Evolutionary conservation across 2,113 vertebrate species (phyloP).

Genomic region (Chloropsis hardwickii): DNA sequence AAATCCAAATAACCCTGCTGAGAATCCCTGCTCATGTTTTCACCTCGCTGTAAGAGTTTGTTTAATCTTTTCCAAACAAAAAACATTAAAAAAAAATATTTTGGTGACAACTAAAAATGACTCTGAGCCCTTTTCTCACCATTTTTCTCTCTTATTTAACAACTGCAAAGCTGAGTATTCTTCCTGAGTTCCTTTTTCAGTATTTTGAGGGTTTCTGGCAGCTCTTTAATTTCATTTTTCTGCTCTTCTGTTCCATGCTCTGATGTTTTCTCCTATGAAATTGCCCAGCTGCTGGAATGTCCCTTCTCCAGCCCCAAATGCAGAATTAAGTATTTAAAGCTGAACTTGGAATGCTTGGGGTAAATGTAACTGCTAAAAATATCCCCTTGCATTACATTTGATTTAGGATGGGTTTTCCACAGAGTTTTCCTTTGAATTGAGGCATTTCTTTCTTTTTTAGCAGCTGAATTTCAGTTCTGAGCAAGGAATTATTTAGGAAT

Average conservation of each 20-base stretch:
- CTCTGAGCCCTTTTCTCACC: not conserved
- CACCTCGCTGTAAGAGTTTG: rapidly evolving
- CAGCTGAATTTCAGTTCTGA: not conserved
- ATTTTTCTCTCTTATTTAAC: not conserved
- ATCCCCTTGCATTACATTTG: not conserved
- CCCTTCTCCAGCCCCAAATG: not conserved
- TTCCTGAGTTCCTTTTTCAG: not conserved
- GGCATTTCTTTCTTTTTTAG: not conserved
- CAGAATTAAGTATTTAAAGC: not conserved
- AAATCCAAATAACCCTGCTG: not conserved
- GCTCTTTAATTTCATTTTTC: not conserved
- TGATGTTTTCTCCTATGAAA: not conserved
- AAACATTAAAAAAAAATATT: not conserved
- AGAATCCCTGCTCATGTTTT: not conserved
- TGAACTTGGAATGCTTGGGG: not conserved
- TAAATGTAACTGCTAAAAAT: not conserved
- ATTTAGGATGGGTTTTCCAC: not conserved
- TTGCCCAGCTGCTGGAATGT: not conserved
- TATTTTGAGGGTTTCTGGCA: not conserved
- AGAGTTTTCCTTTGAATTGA: not conserved
- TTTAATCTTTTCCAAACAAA: not conserved
- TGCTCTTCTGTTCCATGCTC: not conserved
- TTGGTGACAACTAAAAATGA: not conserved
- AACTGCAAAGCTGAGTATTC: not conserved
- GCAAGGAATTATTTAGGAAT: not conserved